A percentile compares a stretch with the other conserved stretches of the same genome.
These are phyloP conservation scores for Lepidotrigona ventralis DNA, from an alignment of 1,140 invertebrate genomes.

Conservation along the genomic window DNA sequence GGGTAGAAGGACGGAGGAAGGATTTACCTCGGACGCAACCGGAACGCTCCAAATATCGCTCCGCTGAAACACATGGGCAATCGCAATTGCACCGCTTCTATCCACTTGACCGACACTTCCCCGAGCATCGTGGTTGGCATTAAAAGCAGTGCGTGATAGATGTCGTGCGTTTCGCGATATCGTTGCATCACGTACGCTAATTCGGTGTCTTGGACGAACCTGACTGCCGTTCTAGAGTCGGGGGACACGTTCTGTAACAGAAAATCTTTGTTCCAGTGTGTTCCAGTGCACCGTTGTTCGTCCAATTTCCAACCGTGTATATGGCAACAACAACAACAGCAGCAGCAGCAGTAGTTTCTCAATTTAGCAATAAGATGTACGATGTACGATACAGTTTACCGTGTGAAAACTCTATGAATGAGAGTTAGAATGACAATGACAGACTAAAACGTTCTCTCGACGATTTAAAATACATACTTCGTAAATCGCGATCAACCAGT, in stretches of 20 bases:
- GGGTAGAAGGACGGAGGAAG: not conserved
- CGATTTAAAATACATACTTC: too few species aligned
- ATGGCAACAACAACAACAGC: too few species aligned
- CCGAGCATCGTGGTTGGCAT: constrained; percentile 99
- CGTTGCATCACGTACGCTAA: constrained; percentile 98
- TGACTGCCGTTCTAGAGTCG: constrained; percentile 92
- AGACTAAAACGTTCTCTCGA: too few species aligned
- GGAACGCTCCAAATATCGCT: constrained; percentile 91
- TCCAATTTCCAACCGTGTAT: not conserved
- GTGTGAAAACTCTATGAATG: too few species aligned
- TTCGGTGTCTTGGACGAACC: constrained; percentile 94
- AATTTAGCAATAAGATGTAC: too few species aligned
- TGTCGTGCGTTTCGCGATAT: constrained; percentile 97
- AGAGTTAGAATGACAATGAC: too few species aligned
- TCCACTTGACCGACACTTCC: constrained; percentile 97
- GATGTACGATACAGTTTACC: not conserved
- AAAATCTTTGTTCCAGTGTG: not conserved
- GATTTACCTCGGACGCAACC: constrained; percentile 89
- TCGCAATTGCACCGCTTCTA: constrained; percentile 95
- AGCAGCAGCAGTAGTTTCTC: too few species aligned
- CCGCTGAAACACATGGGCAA: constrained; percentile 95
- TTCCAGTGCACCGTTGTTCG: not conserved
- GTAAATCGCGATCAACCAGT: too few species aligned
- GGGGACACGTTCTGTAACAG: constrained; percentile 91
- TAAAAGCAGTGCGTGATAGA: constrained; percentile 93